phyloP scores from a whole-genome alignment of 64 coral and sea anemone species.

The Acropora yongei region DNA sequence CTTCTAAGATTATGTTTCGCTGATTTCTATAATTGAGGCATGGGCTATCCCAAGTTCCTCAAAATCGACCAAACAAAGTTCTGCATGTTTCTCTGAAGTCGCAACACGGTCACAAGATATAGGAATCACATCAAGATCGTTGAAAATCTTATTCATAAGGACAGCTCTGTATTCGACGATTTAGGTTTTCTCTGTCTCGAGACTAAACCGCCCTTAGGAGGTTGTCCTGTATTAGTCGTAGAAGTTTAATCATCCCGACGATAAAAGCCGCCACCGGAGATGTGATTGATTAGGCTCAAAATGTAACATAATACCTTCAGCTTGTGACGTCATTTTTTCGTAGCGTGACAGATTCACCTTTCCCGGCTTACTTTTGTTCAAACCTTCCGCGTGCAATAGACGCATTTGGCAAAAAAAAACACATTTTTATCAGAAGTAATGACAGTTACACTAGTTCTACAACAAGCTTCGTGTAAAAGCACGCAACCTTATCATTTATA shows the following conservation, averaged over 20 bases:
- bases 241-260: background rate
- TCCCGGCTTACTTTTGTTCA: background rate
- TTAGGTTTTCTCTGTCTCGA: too few relatives aligned
- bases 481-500: background rate
- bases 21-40: too few relatives aligned
- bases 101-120: background rate
- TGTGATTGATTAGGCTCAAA: background rate
- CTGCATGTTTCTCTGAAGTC: background rate
- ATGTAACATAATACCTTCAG: conserved; percentile 4
- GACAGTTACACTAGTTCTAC: background rate
- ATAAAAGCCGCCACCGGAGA: background rate
- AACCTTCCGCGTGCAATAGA: background rate
- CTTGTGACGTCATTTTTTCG: conserved; percentile 8
- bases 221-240: background rate
- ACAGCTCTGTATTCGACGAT: too few relatives aligned
- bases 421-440: background rate
- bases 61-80: too few relatives aligned
- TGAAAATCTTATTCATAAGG: too few relatives aligned
- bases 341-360: background rate
- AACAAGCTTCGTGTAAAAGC: background rate
- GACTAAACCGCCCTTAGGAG: too few relatives aligned
- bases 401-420: background rate
- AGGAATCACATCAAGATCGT: too few relatives aligned
- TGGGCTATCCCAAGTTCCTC: too few relatives aligned
- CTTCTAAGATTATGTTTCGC: background rate